phyloP scores from a whole-genome alignment of 2,797 vertebrate species.

The Muscicapa comitata region DNA sequence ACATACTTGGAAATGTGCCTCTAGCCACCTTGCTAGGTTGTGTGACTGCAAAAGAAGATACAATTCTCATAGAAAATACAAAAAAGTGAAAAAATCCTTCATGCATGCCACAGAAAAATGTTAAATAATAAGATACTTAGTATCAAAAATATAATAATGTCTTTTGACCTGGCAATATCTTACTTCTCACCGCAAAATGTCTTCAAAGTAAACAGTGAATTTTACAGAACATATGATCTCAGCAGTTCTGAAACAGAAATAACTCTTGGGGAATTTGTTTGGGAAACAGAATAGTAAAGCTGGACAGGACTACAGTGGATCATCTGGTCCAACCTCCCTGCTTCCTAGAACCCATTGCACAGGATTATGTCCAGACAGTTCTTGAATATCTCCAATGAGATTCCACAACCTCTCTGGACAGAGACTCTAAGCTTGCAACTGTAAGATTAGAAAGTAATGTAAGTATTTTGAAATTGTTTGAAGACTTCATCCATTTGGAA shows the following conservation, averaged over 20 bases:
- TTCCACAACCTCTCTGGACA: not conserved
- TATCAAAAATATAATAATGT: not conserved
- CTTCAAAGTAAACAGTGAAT: not conserved
- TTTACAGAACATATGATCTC: not conserved
- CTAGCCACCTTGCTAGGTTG: not conserved
- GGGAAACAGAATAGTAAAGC: not conserved
- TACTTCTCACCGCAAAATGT: not conserved
- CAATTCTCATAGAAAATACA: not conserved
- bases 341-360: not conserved
- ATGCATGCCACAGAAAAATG: not conserved
- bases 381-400: not conserved
- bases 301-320: not conserved
- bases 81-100: not conserved
- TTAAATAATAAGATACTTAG: not conserved
- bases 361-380: not conserved
- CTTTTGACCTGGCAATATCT: not conserved
- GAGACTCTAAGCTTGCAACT: not conserved
- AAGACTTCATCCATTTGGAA: not conserved
- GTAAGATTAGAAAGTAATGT: not conserved
- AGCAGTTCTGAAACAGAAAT: not conserved
- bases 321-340: not conserved
- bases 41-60: not conserved
- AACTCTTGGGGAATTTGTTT: not conserved
- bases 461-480: not conserved
- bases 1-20: not conserved